These are phyloP conservation scores for Hedychridium roseum DNA, from an alignment of 2,888 invertebrate genomes.

Conservation along the genomic window DNA sequence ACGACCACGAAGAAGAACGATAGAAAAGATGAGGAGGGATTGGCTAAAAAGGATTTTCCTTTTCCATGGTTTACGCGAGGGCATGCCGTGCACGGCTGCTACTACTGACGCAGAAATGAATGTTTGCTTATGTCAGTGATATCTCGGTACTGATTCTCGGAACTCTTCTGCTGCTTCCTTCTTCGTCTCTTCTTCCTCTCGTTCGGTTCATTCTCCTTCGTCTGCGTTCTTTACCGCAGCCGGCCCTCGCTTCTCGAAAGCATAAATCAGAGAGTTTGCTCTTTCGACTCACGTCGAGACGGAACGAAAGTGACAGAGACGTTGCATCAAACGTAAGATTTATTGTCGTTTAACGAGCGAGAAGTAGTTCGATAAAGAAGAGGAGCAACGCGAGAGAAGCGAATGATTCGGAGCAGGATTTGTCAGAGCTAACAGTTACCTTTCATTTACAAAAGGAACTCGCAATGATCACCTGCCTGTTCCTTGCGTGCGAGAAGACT, in stretches of 20 bases:
- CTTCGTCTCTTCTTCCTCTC: slow-evolving; percentile 2
- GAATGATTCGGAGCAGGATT: no score
- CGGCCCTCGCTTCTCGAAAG: slow-evolving; percentile 7
- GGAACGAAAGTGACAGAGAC: neutral
- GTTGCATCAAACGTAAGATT: no score
- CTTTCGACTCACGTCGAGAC: slow-evolving; percentile 5
- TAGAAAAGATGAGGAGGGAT: neutral
- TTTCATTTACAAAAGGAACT: no score
- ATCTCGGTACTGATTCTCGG: slow-evolving; percentile 37
- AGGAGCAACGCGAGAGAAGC: no score
- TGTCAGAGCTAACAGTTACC: no score
- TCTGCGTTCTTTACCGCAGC: slow-evolving; percentile 13
- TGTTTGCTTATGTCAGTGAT: slow-evolving; percentile 27
- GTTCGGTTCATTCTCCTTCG: slow-evolving; percentile 5
- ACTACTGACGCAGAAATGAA: slow-evolving; percentile 9
- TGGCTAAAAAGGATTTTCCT: neutral
- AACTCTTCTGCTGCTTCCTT: slow-evolving; percentile 12
- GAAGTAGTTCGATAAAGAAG: no score
- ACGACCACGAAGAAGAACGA: neutral
- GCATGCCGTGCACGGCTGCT: slow-evolving; percentile 26
- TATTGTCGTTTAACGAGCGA: no score
- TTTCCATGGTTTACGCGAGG: neutral
- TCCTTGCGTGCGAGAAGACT: no score
- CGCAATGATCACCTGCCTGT: no score
- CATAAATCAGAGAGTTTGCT: slow-evolving; percentile 6